phyloP scores from a whole-genome alignment of 2,888 invertebrate species.

The Cataglyphis livida region DNA sequence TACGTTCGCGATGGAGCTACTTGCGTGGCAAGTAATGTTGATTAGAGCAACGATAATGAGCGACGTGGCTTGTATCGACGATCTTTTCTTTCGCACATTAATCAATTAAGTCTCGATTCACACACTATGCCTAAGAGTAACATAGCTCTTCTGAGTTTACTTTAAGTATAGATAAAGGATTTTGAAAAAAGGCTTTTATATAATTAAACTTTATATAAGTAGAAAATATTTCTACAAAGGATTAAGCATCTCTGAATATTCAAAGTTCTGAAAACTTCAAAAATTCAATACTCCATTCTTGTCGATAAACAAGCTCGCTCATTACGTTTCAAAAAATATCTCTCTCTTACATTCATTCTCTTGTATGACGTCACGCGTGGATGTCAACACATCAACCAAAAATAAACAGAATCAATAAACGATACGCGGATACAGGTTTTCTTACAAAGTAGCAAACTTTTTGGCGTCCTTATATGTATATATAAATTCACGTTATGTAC shows the following conservation, averaged over 20 bases:
- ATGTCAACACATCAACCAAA: slow-evolving; percentile 49
- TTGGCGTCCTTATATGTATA: slow-evolving; percentile 78
- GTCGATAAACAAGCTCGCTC: slow-evolving; percentile 44
- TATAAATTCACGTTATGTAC: slow-evolving; percentile 81
- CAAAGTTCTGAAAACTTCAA: not conserved
- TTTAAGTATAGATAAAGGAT: not conserved
- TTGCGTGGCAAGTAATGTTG: slow-evolving; percentile 30
- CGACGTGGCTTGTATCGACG: slow-evolving; percentile 39
- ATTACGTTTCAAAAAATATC: slow-evolving; percentile 26
- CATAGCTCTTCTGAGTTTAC: not conserved
- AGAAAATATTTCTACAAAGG: not conserved
- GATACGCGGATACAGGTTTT: slow-evolving; percentile 68
- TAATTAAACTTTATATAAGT: not conserved
- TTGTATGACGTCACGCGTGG: slow-evolving; percentile 47
- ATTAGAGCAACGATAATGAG: slow-evolving; percentile 39
- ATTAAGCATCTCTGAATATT: not conserved
- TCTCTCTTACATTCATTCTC: slow-evolving; percentile 35
- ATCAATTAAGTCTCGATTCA: not conserved
- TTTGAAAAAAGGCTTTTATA: not conserved
- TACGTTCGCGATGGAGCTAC: slow-evolving; percentile 14
- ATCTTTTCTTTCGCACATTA: not conserved
- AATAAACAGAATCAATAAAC: slow-evolving; percentile 62
- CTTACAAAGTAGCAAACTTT: slow-evolving; percentile 79
- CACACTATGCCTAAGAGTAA: not conserved
- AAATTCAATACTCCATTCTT: slow-evolving; percentile 7